A percentile compares a stretch with the other conserved stretches of the same genome.
phyloP scores from a whole-genome alignment of 2,888 invertebrate genomes.

The Hartigia nigra region DNA sequence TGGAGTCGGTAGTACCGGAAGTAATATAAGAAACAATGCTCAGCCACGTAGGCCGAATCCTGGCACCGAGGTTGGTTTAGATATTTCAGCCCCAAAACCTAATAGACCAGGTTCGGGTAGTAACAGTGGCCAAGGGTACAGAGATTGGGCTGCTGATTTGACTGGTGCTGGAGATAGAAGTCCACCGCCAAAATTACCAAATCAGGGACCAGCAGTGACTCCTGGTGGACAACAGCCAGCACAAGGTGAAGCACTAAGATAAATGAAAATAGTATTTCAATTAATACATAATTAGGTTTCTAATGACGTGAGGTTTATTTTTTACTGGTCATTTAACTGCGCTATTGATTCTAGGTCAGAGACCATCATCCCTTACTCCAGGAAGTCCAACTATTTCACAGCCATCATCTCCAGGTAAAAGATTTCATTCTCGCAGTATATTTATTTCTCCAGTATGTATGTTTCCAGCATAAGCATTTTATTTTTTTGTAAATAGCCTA shows the following conservation, averaged over 20 bases:
- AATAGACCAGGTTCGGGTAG: slow-evolving; percentile 41
- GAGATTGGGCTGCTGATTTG: slow-evolving; percentile 56
- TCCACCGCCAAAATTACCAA: slow-evolving; percentile 41
- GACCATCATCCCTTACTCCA: slow-evolving; percentile 12
- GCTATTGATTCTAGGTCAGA: slow-evolving; percentile 6
- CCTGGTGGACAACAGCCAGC: slow-evolving; percentile 25
- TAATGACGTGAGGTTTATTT: not conserved
- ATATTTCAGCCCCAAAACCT: slow-evolving; percentile 41
- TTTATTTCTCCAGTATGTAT: not conserved
- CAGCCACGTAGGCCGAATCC: slow-evolving; percentile 50
- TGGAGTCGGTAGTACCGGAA: slow-evolving; percentile 45
- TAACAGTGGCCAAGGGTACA: slow-evolving; percentile 44
- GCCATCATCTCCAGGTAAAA: not conserved
- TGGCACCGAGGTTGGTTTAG: slow-evolving; percentile 59
- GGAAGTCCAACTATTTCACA: not conserved
- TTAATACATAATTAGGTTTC: not conserved
- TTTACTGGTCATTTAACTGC: not conserved
- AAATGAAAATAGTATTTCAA: not conserved
- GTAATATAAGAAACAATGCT: slow-evolving; percentile 42
- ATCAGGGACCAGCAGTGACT: slow-evolving; percentile 41
- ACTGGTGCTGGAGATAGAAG: slow-evolving; percentile 53
- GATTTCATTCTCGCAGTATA: not conserved
- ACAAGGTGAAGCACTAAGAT: slow-evolving; percentile 2
- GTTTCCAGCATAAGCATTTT: too few relatives aligned
- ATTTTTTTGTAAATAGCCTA: not conserved